Base-by-base conservation (phyloP, 2,797 vertebrate genomes). In the Acrocephalus scirpaceus region DNA sequence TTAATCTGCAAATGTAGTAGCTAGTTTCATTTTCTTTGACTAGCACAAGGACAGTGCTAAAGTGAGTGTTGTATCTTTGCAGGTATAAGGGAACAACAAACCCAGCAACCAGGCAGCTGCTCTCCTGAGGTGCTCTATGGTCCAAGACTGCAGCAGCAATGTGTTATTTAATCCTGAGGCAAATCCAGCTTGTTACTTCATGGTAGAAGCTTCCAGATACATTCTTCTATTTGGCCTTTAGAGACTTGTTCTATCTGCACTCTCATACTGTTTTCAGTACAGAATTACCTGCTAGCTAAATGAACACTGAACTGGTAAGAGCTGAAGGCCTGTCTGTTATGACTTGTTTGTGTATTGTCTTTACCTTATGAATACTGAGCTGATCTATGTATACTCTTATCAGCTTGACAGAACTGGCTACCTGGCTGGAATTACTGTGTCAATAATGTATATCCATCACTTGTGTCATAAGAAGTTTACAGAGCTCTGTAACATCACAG, bases 261-360 rank as follows among this genome's bases (percentile, higher is more conserved):
- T 75, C 47, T 70, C 67, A 10, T 22, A 4, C 32, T 90, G 77
- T 64, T 88, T 69, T 66, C 66, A 56, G 81, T 87, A 53, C 73
- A 92, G 72, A 90, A 86, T 42, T 93, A 93, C 86, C 84, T 87
- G 77, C 73, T 54, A n/a, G 60, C 71, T 92, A 82, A 84, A 67
- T 27, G 47, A 92, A 66, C 34, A 36, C 73, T 79, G 65, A 18
- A 61, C 53, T 53, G n/a, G 61, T 57, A 47, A 81, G 56, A 91
- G 82, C 60, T 53, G 40, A 90, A 85, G 60, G 48, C 64, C 79
- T 86, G 77, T 82, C 77, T 67, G 44, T 57, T 81, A 32, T 30
- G 45, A 70, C 3, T 14, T 62, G 60, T 81, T 88, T 83, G 62
- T 38, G 30, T 77, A 0, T 42, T 56, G 29, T 60, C 80, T 76